Evolutionary conservation across 2,888 invertebrate genomes (phyloP).

Genomic region (Xanthostigma xanthostigma): DNA sequence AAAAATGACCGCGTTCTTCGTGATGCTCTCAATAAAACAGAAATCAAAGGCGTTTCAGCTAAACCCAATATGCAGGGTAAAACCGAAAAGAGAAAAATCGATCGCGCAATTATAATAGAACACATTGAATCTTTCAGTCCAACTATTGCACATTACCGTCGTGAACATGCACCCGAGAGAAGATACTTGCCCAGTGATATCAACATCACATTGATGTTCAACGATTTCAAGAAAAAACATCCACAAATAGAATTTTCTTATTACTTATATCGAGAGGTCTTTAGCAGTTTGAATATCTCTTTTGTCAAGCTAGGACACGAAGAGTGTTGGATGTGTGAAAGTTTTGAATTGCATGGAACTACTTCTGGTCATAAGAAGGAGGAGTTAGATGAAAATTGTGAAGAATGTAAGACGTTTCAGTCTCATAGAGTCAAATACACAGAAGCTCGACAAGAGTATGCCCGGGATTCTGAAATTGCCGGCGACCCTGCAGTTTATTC

Average conservation of each 20-base stretch:
- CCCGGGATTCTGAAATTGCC: no score
- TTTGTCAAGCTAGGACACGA: conserved; percentile 9
- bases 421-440: no score
- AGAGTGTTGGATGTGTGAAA: conserved; percentile 10
- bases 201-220: conserved; percentile 8
- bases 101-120: conserved; percentile 5
- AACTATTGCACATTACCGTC: conserved; percentile 11
- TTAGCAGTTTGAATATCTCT: conserved; percentile 7
- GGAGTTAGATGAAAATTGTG: no score
- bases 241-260: conserved; percentile 6
- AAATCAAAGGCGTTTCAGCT: no score
- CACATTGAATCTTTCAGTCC: conserved; percentile 11
- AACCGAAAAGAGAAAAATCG: neutral
- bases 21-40: no score
- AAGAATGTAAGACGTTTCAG: no score
- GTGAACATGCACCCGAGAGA: conserved; percentile 12
- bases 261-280: conserved; percentile 8
- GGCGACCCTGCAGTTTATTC: no score
- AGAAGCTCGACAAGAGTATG: no score
- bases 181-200: conserved; percentile 11
- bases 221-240: conserved; percentile 8
- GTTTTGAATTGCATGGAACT: conserved; percentile 6
- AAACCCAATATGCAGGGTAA: no score
- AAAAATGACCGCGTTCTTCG: no score
- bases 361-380: neutral